Conservation (phyloP, 2,797 vertebrate genomes). For the Cryptoprocta ferox region DNA sequence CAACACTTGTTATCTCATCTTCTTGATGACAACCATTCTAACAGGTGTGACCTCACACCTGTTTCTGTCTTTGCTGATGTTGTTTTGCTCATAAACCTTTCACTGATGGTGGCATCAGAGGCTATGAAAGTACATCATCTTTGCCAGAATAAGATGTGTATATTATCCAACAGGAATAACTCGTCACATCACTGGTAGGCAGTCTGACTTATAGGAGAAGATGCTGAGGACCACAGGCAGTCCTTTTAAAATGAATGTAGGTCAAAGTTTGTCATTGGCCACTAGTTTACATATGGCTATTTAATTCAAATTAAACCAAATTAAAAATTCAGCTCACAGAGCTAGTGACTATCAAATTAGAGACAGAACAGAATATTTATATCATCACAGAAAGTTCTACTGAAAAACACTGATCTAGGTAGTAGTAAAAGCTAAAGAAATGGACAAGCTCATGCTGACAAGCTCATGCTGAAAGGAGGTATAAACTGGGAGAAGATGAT, state of each 20-base stretch:
- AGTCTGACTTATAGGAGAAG: not conserved
- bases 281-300: not conserved
- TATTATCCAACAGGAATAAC: not conserved
- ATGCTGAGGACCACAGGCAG: not conserved
- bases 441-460: not conserved
- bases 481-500: not conserved
- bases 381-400: not conserved
- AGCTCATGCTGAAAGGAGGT: not conserved
- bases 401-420: not conserved
- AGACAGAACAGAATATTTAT: not conserved
- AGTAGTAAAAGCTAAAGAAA: not conserved
- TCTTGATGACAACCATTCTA: not conserved
- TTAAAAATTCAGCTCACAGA: not conserved
- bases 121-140: not conserved
- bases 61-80: not conserved
- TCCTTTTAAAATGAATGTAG: not conserved
- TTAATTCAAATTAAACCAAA: slow-evolving; percentile 1
- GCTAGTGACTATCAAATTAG: not conserved
- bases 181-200: not conserved
- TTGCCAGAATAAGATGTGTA: not conserved
- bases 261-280: not conserved
- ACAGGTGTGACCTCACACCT: not conserved
- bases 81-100: slow-evolving; percentile 16
- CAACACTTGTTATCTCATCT: not conserved
- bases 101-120: not conserved